These are phyloP conservation scores for Chloropsis hardwickii DNA, from an alignment of 2,113 vertebrate genomes.

Conservation along the genomic window DNA sequence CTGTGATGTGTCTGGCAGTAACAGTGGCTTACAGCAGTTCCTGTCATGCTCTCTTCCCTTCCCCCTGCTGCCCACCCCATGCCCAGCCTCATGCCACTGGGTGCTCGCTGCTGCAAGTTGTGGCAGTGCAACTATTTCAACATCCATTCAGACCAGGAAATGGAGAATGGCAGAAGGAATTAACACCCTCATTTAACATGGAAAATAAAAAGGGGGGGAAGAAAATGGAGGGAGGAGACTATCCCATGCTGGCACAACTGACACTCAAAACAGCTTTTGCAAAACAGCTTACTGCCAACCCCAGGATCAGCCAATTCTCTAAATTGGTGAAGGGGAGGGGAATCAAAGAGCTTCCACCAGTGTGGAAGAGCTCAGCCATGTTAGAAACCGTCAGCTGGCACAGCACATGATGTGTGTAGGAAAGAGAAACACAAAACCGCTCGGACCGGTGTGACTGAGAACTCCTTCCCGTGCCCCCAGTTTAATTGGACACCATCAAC, in stretches of 20 bases:
- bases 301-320: background rate
- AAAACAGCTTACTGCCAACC: background rate
- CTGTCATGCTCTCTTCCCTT: background rate
- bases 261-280: background rate
- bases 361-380: background rate
- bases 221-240: background rate
- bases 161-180: background rate
- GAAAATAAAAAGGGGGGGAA: background rate
- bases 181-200: background rate
- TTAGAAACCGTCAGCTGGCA: background rate
- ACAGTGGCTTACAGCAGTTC: background rate
- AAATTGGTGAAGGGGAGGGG: background rate
- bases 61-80: background rate
- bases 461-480: background rate
- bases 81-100: background rate
- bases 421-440: background rate
- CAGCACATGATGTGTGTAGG: background rate
- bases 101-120: slow-evolving; percentile 10
- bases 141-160: slow-evolving; percentile 30
- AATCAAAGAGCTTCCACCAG: background rate
- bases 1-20: background rate
- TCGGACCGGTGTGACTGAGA: background rate
- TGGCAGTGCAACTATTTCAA: slow-evolving; percentile 40
- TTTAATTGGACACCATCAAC: background rate
- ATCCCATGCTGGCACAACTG: background rate